These are phyloP conservation scores for Lampris incognitus DNA, from an alignment of 2,113 vertebrate species.

Conservation along the genomic window DNA sequence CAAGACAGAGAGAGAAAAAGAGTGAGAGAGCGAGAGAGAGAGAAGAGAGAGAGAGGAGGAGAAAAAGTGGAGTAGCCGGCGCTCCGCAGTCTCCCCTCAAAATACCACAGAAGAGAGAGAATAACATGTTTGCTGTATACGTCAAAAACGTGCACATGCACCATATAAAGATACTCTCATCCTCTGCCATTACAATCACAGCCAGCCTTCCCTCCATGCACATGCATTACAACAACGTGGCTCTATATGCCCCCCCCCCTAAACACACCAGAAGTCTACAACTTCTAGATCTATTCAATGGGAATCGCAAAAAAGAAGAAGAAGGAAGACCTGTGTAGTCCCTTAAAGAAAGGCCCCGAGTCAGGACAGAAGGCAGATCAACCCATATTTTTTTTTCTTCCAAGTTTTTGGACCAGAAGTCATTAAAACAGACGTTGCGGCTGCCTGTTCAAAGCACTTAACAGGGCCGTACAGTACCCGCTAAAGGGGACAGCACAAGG, in stretches of 20 bases:
- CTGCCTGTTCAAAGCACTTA: conserved; percentile 57
- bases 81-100: conserved; percentile 83
- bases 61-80: conserved; percentile 70
- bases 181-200: background rate
- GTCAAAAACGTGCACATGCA: conserved; percentile 72
- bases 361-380: conserved; percentile 36
- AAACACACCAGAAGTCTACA: conserved; percentile 32
- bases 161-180: conserved; percentile 40
- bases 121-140: conserved; percentile 78
- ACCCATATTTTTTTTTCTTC: conserved; percentile 2
- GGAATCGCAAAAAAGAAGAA: conserved; percentile 38
- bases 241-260: conserved; percentile 20
- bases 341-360: conserved; percentile 48
- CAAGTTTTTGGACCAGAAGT: conserved; percentile 63
- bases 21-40: conserved; percentile 15
- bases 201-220: conserved; percentile 17
- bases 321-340: conserved; percentile 22
- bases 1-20: conserved; percentile 48
- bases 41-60: conserved; percentile 7
- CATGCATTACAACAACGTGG: background rate
- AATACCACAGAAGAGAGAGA: conserved; percentile 80
- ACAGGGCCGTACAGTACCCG: conserved; percentile 56
- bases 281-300: conserved; percentile 49
- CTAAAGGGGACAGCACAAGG: conserved; percentile 55
- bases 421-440: conserved; percentile 64